These are phyloP conservation scores for Dreissena rostriformis DNA, from an alignment of 1,140 invertebrate species.

Conservation along the genomic window DNA sequence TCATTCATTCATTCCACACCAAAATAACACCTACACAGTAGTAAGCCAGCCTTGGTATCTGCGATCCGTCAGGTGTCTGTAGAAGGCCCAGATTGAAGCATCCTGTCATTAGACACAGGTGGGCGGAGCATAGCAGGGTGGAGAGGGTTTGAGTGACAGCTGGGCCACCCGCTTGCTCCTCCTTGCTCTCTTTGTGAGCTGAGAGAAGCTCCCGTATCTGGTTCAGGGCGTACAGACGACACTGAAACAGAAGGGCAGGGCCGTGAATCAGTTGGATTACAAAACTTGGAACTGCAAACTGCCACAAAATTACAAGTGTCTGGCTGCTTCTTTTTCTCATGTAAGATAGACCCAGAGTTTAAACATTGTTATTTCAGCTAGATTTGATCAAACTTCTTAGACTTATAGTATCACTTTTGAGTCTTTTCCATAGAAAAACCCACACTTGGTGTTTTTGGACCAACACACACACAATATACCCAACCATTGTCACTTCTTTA, in stretches of 20 bases:
- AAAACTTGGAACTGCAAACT: background rate
- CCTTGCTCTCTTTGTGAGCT: conserved; percentile 72
- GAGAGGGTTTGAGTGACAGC: conserved; percentile 59
- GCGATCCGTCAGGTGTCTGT: background rate
- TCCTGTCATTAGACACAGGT: conserved; percentile 85
- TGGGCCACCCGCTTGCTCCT: conserved; percentile 57
- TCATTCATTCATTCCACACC: no score
- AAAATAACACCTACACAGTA: conserved; percentile 73
- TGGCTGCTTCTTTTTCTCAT: background rate
- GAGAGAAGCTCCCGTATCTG: conserved; percentile 82
- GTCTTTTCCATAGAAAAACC: background rate
- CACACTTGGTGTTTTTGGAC: background rate
- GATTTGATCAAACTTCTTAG: background rate
- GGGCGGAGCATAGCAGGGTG: conserved; percentile 81
- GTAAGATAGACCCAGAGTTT: background rate
- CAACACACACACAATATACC: no score
- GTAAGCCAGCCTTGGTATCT: conserved; percentile 67
- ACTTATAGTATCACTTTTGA: background rate
- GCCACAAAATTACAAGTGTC: background rate
- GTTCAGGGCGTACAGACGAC: conserved; percentile 82
- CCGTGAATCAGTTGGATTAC: background rate
- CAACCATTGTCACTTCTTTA: background rate
- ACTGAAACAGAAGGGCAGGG: conserved; percentile 71
- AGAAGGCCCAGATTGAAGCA: conserved; percentile 83
- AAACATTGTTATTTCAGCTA: background rate